Evolutionary conservation across 2,113 vertebrate species (phyloP), one percentile per base, ranked within the genome.

Genomic region (Calyptomena viridis): DNA sequence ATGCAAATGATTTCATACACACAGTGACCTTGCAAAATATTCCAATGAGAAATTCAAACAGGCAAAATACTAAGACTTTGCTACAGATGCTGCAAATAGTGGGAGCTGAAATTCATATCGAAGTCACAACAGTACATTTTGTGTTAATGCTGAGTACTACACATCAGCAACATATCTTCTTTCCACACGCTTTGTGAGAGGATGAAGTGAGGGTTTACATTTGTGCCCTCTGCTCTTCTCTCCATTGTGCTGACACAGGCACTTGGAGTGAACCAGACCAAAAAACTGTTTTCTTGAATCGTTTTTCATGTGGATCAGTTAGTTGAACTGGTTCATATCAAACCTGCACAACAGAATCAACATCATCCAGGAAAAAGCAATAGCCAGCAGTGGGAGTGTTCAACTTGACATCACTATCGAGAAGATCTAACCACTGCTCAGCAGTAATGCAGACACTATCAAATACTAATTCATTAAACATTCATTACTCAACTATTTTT

Each of bases 401-500:
- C 68, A 67, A 89, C 24, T 17, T n/a, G 14, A n/a, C n/a, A 82
- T 25, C 75, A 77, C 56, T 84, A 30, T 49, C 7, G 2, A 91
- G 42, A 81, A 40, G 50, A 91, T 59, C 66, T 84, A 64, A 91
- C 46, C 15, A 35, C 14, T n/a, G 58, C 7, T 52, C 40, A 78
- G 8, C 11, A n/a, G 21, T 42, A 56, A 71, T 47, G 27, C 2
- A 39, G 21, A 69, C 12, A 84, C 27, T 69, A 76, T 80, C 33
- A 79, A 92, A 88, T 30, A 56, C 11, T 60, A 64, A 33, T 52
- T 77, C 42, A 92, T 87, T 91, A 87, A 90, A 58, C 28, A 69
- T 82, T 93, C 12, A 55, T 58, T 83, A 81, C 25, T 85, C 64
- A 79, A 69, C n/a, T 86, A 79, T 68, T 93, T 95, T 95, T 85